Evolutionary conservation across 2,797 vertebrate genomes (phyloP), one percentile per base, ranked within the genome.

Genomic region (Sebastes flavidus): DNA sequence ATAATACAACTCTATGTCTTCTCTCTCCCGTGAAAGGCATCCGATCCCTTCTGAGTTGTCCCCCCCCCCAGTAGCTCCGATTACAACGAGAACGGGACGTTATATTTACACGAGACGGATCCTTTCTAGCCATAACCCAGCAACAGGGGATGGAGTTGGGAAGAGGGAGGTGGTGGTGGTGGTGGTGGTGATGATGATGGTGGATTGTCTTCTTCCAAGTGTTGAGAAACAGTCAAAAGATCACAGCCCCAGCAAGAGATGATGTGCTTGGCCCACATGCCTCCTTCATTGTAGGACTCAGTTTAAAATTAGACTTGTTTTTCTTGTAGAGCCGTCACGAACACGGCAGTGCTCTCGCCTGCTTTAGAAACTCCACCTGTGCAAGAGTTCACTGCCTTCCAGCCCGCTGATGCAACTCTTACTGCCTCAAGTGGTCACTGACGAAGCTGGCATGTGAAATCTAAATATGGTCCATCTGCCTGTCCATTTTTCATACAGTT

Each of bases 281-380:
- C 59, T 65, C 34, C 72, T 71, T 65, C 69, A 63, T 61, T 60
- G 38, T 27, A 46, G 18, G 62, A 63, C 25, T 72, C 10, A 18
- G 63, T 84, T 87, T 79, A 70, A 84, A 82, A 72, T 84, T 30
- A 81, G 63, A 66, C 73, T 56, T 69, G 30, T 77, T 65, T 80
- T 77, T 65, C 82, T 78, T 69, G 65, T 63, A 63, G 24, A 75
- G 78, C 75, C 75, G 60, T 83, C 72, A 65, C 16, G 25, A 85
- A 85, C 78, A 77, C 52, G 29, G 74, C 72, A 68, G 70, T 42
- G 36, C 58, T 62, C 22, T 36, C 6, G 58, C 38, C 72, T 56
- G 46, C 66, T 85, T 77, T 42, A 30, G 38, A 72, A 78, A 42
- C 54, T 83, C 27, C 54, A 86, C 30, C 73, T 66, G 34, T 30